Percentiles rank a stretch among this genome's conserved stretches.
Conservation (phyloP, 2,888 invertebrate species). For the Apotomis capreana region DNA sequence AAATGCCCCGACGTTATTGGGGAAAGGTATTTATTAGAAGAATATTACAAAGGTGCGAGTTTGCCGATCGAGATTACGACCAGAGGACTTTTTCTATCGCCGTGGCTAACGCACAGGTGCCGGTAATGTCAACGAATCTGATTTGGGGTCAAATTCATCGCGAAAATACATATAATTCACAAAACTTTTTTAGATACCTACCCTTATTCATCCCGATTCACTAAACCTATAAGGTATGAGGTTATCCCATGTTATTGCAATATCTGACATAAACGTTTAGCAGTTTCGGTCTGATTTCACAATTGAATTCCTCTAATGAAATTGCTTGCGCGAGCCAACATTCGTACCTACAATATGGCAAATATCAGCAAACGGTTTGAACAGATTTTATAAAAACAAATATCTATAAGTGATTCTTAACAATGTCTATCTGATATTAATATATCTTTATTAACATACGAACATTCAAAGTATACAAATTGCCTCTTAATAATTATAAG, state of each 20-base stretch:
- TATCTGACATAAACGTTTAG: constrained; percentile 11
- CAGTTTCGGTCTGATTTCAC: constrained; percentile 27
- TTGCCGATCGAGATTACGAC: constrained; percentile 68
- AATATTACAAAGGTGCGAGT: constrained; percentile 69
- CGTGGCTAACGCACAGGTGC: constrained; percentile 73
- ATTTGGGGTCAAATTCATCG: constrained; percentile 56
- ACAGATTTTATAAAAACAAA: neutral
- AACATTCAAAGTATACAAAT: no score
- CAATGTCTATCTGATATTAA: no score
- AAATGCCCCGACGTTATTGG: constrained; percentile 63
- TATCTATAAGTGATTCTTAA: no score
- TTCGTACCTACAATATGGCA: constrained; percentile 9
- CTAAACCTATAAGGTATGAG: neutral
- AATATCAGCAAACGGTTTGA: constrained; percentile 10
- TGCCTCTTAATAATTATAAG: no score
- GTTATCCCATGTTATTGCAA: constrained; percentile 4
- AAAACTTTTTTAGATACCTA: neutral
- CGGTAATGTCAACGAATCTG: constrained; percentile 72
- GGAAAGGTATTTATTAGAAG: constrained; percentile 77
- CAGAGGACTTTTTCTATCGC: constrained; percentile 61
- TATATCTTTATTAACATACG: no score
- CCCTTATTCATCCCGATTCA: neutral
- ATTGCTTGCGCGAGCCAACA: constrained; percentile 23
- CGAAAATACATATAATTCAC: neutral
- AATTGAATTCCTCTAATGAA: constrained; percentile 31